Percentiles rank a stretch among this genome's conserved stretches.
phyloP scores from a whole-genome alignment of 37 sponge, comb jelly and placozoan species.

The Sycon ciliatum region DNA sequence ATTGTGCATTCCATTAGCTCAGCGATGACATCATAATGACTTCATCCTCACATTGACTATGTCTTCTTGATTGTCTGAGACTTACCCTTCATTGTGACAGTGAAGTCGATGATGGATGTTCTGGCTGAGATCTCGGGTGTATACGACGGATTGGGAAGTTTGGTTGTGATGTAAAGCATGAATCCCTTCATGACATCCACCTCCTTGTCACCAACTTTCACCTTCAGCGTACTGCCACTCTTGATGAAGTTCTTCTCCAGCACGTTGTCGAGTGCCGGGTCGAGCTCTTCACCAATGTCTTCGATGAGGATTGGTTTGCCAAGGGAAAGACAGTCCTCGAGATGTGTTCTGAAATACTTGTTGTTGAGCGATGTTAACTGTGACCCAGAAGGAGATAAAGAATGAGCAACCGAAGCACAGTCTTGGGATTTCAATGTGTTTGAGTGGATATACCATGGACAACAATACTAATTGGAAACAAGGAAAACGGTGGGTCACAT shows the following conservation, averaged over 20 bases:
- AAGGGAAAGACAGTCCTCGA: conserved; percentile 93
- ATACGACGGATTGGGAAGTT: conserved; percentile 92
- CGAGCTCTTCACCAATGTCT: conserved; percentile 95
- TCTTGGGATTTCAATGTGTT: too few species aligned
- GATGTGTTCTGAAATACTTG: conserved; percentile 90
- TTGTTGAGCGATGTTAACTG: conserved; percentile 91
- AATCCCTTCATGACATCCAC: conserved; percentile 94
- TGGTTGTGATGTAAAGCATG: conserved; percentile 89
- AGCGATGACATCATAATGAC: too few species aligned
- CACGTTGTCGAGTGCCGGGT: conserved; percentile 95
- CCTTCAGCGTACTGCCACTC: conserved; percentile 81
- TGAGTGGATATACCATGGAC: too few species aligned
- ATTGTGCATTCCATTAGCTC: too few species aligned
- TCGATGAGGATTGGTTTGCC: conserved; percentile 90
- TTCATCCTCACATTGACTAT: too few species aligned
- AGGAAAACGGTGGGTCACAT: too few species aligned
- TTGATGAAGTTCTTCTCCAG: conserved; percentile 99
- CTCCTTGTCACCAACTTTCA: conserved; percentile 99
- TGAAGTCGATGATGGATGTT: conserved; percentile 95
- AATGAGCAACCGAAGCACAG: too few species aligned
- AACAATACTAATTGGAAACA: too few species aligned
- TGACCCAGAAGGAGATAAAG: too few species aligned
- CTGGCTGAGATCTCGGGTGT: conserved; percentile 95
- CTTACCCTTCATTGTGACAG: conserved; percentile 99
- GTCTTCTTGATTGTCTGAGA: too few species aligned